A percentile compares a stretch with the other conserved stretches of the same genome.
Conservation (phyloP, 2,113 vertebrate genomes). For the Gasterosteus aculeatus region DNA sequence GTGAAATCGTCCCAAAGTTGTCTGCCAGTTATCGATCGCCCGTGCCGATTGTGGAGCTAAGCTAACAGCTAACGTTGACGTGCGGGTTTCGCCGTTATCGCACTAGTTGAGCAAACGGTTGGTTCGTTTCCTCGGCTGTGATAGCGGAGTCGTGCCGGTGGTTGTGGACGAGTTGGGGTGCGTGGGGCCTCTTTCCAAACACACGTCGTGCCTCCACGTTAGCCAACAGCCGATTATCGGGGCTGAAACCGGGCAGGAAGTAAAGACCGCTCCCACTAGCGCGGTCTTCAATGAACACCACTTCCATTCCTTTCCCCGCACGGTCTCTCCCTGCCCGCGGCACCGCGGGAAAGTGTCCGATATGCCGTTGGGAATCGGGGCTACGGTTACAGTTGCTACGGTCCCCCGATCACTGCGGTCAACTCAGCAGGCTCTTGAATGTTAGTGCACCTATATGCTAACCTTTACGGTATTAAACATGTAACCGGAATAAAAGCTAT, state of each 20-base stretch:
- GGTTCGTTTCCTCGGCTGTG: neutral
- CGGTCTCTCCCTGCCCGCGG: too few relatives aligned
- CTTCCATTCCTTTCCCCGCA: neutral
- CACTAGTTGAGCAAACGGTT: neutral
- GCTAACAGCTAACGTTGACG: slow-evolving; percentile 30
- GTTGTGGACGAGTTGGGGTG: neutral
- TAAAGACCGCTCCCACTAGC: neutral
- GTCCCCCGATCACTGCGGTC: too few relatives aligned
- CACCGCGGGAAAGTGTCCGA: too few relatives aligned
- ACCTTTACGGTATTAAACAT: too few relatives aligned
- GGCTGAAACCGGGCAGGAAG: neutral
- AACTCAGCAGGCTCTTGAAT: too few relatives aligned
- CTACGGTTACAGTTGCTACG: too few relatives aligned
- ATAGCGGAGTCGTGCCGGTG: neutral
- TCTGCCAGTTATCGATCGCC: neutral
- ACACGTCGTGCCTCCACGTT: neutral
- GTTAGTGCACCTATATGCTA: too few relatives aligned
- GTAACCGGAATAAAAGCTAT: too few relatives aligned
- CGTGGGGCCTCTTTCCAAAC: neutral
- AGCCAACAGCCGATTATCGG: neutral
- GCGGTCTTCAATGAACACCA: neutral
- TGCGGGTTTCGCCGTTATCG: neutral
- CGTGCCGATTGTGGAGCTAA: neutral
- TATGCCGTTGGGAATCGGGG: too few relatives aligned
- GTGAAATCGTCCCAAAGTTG: neutral